phyloP scores from a whole-genome alignment of 2,797 vertebrate species.

The Chloroceryle inda region DNA sequence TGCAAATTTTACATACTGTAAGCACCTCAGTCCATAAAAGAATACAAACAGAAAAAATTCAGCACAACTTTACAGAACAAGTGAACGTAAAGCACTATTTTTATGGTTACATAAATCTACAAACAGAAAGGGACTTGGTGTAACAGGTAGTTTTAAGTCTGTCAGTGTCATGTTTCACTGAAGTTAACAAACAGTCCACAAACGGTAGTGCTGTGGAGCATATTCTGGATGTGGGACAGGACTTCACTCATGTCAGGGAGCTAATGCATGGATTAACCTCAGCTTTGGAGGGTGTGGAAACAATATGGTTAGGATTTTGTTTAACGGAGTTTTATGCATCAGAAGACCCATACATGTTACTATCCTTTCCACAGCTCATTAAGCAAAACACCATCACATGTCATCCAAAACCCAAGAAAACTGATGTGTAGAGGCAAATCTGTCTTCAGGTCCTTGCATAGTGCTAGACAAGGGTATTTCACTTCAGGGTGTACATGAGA shows the following conservation, averaged over 20 bases:
- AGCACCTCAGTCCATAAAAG: not conserved
- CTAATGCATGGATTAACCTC: not conserved
- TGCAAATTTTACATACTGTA: not conserved
- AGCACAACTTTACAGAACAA: not conserved
- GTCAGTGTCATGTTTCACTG: not conserved
- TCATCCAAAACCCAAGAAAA: not conserved
- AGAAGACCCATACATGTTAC: not conserved
- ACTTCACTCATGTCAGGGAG: not conserved
- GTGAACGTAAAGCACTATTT: not conserved
- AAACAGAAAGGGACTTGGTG: not conserved
- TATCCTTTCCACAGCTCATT: not conserved
- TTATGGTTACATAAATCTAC: not conserved
- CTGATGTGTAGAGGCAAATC: not conserved
- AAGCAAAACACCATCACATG: not conserved
- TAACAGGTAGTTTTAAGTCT: not conserved
- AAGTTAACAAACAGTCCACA: rapidly evolving
- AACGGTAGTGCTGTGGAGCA: not conserved
- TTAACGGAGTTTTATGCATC: not conserved
- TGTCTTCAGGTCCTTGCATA: not conserved
- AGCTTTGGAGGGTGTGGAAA: not conserved
- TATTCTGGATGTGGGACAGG: rapidly evolving
- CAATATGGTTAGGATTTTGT: not conserved
- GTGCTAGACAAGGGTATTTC: not conserved
- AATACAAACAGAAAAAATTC: not conserved
- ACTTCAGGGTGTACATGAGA: not conserved